Evolutionary conservation across 1,140 invertebrate genomes (phyloP).

Genomic region (Drosophila hydei): DNA sequence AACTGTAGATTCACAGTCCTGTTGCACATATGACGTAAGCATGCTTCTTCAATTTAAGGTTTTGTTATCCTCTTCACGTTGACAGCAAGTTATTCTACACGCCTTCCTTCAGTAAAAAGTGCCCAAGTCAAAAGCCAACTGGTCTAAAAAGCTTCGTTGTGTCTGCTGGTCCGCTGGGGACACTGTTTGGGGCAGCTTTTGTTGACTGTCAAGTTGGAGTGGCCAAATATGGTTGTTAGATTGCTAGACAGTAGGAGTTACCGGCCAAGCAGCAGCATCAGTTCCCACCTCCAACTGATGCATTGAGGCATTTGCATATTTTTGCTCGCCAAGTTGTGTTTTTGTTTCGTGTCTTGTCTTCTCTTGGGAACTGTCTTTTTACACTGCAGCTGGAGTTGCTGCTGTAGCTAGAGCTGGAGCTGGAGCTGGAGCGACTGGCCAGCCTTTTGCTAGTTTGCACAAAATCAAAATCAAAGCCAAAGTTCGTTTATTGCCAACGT

Average conservation of each 20-base stretch:
- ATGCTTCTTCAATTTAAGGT: constrained; percentile 19
- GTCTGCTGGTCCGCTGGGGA: constrained; percentile 36
- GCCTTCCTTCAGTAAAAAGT: background rate
- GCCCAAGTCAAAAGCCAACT: constrained; percentile 12
- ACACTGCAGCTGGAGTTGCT: constrained; percentile 32
- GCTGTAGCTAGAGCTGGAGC: background rate
- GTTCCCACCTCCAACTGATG: constrained; percentile 4
- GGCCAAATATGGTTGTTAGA: constrained; percentile 82
- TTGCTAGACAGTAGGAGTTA: constrained; percentile 44
- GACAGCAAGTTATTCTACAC: constrained; percentile 31
- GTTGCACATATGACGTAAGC: background rate
- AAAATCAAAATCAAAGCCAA: constrained; percentile 71
- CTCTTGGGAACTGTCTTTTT: constrained; percentile 73
- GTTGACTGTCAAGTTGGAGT: constrained; percentile 77
- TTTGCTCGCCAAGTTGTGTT: constrained; percentile 52
- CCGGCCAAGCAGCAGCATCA: background rate
- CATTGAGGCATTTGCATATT: constrained; percentile 71
- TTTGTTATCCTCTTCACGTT: constrained; percentile 32
- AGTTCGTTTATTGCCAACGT: constrained; percentile 71
- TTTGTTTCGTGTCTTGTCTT: constrained; percentile 56
- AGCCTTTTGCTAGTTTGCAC: constrained; percentile 56
- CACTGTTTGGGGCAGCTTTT: constrained; percentile 51
- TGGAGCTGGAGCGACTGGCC: background rate
- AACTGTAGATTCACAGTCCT: too few species aligned
- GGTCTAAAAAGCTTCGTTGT: constrained; percentile 18